Base-by-base conservation (phyloP, 2,113 vertebrate species). In the Microtus richardsoni region DNA sequence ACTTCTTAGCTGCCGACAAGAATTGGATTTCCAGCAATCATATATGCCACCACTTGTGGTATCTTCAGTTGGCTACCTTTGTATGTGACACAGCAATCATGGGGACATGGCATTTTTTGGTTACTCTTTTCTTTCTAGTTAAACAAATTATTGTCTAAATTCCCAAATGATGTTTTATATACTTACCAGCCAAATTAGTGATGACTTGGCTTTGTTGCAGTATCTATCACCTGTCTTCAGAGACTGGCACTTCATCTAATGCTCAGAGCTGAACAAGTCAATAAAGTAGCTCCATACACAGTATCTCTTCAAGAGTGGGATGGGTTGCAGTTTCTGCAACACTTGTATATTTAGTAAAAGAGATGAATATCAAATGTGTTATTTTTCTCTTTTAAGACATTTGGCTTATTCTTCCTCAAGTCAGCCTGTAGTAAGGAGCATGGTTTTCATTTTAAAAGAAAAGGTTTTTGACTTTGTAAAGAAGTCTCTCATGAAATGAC, bases 371-470 rank as follows among this genome's bases (percentile, higher is more conserved):
- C 62, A 9, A 91, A 95, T 89, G 16, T 82, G 33, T 77, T 17
- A 5, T 75, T 52, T 79, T 21, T 89, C 7, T 77, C 14, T 1
- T 41, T 80, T 22, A 92, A 44, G 41, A 77, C 9, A 78, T 33
- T 90, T 28, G 7, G 5, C 68, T 94, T 95, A 19, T 33, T 84
- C 14, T 91, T 54, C 30, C 5, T 66, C 70, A 77, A 64, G 13
- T 60, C 47, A 91, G 47, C 36, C 66, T 68, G 54, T 88, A 70
- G 12, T 64, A 24, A 84, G 66, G 36, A 26, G 60, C 89, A 68
- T 52, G 39, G 28, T 70, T 96, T 74, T 3, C 39, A 80, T 74
- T 96, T 88, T 94, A 71, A 83, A 91, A 73, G 54, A 79, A 87
- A 58, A 58, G 4, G 1, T 47, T 94, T 95, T 83, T 24, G 86